Evolutionary conservation across 1,140 invertebrate species (phyloP).

Genomic region (Pogonognathellus flavescens): DNA sequence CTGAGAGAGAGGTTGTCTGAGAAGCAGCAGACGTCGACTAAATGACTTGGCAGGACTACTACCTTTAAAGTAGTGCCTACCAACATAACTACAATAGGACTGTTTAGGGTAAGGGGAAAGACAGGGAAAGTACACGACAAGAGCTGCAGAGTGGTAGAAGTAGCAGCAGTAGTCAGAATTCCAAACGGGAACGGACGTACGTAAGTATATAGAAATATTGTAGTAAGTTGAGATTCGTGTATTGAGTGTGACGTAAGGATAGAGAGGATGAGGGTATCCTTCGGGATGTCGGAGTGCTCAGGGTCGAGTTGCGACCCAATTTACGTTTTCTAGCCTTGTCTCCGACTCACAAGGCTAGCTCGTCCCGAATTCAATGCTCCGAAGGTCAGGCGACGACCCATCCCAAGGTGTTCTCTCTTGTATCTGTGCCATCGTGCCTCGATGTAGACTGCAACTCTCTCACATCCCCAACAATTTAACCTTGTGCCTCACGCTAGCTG

Average conservation of each 20-base stretch:
- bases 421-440: slow-evolving; percentile 50
- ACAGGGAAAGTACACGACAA: not conserved
- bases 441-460: slow-evolving; percentile 30
- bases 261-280: slow-evolving; percentile 48
- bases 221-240: not conserved
- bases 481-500: not conserved
- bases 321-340: slow-evolving; percentile 58
- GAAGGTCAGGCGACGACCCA: slow-evolving; percentile 61
- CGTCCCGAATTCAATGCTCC: slow-evolving; percentile 57
- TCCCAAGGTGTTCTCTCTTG: slow-evolving; percentile 58
- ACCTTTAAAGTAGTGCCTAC: not conserved
- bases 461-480: slow-evolving; percentile 4
- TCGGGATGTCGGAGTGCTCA: slow-evolving; percentile 56
- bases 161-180: no score
- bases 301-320: slow-evolving; percentile 64
- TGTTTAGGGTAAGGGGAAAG: slow-evolving; percentile 30
- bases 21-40: not conserved
- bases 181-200: not conserved
- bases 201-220: not conserved
- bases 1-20: not conserved
- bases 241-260: not conserved
- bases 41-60: not conserved
- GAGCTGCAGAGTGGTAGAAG: not conserved
- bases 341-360: slow-evolving; percentile 56
- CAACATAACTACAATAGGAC: not conserved